Percentiles rank a stretch among this genome's conserved stretches.
Conservation (phyloP, 2,888 invertebrate genomes). For the Syrista parreyssii region DNA sequence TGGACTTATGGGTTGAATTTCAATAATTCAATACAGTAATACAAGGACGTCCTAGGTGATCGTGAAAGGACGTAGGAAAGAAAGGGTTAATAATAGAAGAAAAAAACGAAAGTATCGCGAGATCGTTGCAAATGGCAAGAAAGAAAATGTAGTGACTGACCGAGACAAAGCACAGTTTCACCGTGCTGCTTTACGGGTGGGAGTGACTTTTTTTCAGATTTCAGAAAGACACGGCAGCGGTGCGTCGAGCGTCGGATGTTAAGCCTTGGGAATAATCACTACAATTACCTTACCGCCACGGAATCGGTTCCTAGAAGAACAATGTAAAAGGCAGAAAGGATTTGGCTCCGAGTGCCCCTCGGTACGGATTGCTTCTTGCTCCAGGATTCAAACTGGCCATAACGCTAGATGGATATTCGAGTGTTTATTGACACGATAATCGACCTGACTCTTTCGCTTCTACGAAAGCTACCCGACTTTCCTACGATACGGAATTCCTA, state of each 20-base stretch:
- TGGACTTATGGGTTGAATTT: too few relatives aligned
- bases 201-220: slow-evolving; percentile 45
- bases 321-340: slow-evolving; percentile 33
- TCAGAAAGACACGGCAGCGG: slow-evolving; percentile 35
- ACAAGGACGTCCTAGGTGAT: too few relatives aligned
- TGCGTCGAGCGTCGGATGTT: slow-evolving; percentile 17
- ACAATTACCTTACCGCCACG: slow-evolving; percentile 59
- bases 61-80: neutral
- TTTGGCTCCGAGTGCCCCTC: slow-evolving; percentile 28
- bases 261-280: slow-evolving; percentile 53
- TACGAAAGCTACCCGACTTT: too few relatives aligned
- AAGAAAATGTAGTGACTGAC: too few relatives aligned
- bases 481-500: too few relatives aligned
- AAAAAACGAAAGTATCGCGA: slow-evolving; percentile 5
- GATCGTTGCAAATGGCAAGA: neutral
- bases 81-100: neutral
- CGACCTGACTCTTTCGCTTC: too few relatives aligned
- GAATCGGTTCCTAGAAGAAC: slow-evolving; percentile 48
- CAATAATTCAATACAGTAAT: too few relatives aligned
- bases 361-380: too few relatives aligned
- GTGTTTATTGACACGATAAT: too few relatives aligned
- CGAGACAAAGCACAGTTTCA: slow-evolving; percentile 6
- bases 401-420: too few relatives aligned
- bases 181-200: slow-evolving; percentile 12
- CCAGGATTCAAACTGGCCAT: too few relatives aligned